phyloP scores from a whole-genome alignment of 2,797 vertebrate genomes.

The Rhabdomys pumilio region DNA sequence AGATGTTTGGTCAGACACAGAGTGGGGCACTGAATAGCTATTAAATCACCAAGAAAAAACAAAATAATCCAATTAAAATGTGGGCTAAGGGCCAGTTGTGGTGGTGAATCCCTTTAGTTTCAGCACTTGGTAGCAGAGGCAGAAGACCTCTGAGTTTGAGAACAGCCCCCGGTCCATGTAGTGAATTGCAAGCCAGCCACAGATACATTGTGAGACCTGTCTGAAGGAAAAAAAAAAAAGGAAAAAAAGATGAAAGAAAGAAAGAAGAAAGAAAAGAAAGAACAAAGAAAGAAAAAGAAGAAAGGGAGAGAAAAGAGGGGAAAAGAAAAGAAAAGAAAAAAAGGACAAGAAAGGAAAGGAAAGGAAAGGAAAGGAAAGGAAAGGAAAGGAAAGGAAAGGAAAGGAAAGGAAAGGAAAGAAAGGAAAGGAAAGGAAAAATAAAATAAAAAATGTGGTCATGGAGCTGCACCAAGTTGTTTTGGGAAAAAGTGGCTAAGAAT shows the following conservation, averaged over 20 bases:
- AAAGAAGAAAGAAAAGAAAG: neutral
- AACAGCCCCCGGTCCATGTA: neutral
- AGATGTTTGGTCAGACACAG: neutral
- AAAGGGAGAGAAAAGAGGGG: neutral
- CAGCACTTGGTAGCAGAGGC: neutral
- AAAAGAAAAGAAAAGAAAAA: neutral
- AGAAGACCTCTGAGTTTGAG: neutral
- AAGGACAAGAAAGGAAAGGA: neutral
- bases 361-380: neutral
- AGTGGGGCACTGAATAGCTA: neutral
- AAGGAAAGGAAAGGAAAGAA: fast-evolving
- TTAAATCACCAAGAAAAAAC: neutral
- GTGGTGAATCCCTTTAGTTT: neutral
- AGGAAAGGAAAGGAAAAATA: neutral
- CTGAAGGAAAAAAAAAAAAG: neutral
- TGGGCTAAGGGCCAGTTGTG: neutral
- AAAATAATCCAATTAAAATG: neutral
- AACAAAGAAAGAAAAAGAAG: neutral
- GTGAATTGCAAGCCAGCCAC: neutral
- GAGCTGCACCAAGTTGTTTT: neutral
- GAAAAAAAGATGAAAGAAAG: neutral
- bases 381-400: fast-evolving
- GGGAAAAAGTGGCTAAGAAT: neutral
- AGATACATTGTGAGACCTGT: neutral
- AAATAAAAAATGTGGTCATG: neutral